Percentiles rank a stretch among this genome's conserved stretches.
Conservation (phyloP, 2,888 invertebrate genomes). For the Nineta flava region DNA sequence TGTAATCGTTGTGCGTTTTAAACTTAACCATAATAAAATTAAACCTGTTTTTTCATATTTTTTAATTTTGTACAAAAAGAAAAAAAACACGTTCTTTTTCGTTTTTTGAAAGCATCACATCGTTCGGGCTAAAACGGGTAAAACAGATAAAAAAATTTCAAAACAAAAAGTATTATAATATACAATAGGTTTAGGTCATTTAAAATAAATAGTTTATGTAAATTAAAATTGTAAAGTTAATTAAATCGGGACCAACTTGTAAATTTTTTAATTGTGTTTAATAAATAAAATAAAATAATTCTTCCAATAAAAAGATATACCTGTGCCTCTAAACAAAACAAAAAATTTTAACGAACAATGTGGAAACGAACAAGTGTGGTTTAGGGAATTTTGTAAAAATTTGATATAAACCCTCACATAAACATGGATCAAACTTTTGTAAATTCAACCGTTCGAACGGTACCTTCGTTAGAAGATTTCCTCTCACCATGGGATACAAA, state of each 20-base stretch:
- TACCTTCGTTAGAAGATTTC: conserved; percentile 38
- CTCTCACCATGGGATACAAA: conserved; percentile 34
- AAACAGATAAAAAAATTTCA: conserved; percentile 2
- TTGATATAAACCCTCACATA: neutral
- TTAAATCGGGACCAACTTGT: conserved; percentile 10
- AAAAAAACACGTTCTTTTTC: neutral
- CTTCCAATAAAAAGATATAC: neutral
- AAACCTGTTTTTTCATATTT: neutral
- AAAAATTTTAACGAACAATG: neutral
- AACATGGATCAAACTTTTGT: conserved; percentile 25
- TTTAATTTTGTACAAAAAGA: neutral
- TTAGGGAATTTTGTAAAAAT: conserved; percentile 1
- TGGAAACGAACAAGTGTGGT: conserved; percentile 1
- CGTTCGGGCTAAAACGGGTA: conserved; percentile 15
- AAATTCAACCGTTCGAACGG: conserved; percentile 37
- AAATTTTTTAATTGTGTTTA: conserved; percentile 6
- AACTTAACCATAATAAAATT: neutral
- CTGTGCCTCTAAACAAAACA: conserved; percentile 1
- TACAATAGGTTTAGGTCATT: neutral
- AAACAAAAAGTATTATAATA: neutral
- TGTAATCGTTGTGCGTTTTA: neutral
- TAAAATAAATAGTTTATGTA: conserved; percentile 1
- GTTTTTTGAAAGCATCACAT: conserved; percentile 5
- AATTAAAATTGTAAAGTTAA: conserved; percentile 5
- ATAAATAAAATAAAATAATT: conserved; percentile 3